Evolutionary conservation across 2,113 vertebrate species (phyloP), one percentile per base, ranked within the genome.

Genomic region (Cheilinus undulatus): DNA sequence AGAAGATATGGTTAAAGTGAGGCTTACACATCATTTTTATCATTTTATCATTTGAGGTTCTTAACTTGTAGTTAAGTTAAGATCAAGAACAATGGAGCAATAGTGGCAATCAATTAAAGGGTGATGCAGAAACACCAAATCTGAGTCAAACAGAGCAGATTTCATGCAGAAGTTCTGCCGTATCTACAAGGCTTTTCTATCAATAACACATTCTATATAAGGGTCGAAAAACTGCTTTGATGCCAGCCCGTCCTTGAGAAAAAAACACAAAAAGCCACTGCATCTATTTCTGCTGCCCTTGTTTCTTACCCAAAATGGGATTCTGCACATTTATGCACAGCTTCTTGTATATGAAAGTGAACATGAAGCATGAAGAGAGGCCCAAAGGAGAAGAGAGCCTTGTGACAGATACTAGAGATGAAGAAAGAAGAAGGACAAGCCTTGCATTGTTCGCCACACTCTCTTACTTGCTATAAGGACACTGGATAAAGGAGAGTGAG

Each of bases 221-320:
- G 30, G 38, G 69, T 81, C 46, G 59, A 64, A 68, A 73, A 73
- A 69, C 20, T 26, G 53, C 85, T 92, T 88, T 91, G 74, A 89
- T 84, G 88, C 85, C 61, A 17, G 83, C 82, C 88, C 73, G 78
- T 85, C 81, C 82, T 82, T 76, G 42, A 73, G 52, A 76, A 66
- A 83, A 73, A 6, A 73, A 54, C 38, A 42, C 52, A 60, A 14
- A 32, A 72, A 78, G 80, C 81, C 49, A 30, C 72, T 65, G 27
- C 40, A 38, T 63, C 74, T 49, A 45, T 72, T 51, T 49, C 58
- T 52, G 24, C 53, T 36, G 53, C 32, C 49, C 46, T 61, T 48
- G 15, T 51, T 27, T 46, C 65, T 53, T 45, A 54, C 36, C 30
- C 24, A 78, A 74, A 81, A 58, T 54, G 9, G 57, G 23, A 54